Percentiles rank a stretch among this genome's conserved stretches.
Evolutionary conservation across 2,797 vertebrate species (phyloP).

Genomic region (Thamnophis elegans): DNA sequence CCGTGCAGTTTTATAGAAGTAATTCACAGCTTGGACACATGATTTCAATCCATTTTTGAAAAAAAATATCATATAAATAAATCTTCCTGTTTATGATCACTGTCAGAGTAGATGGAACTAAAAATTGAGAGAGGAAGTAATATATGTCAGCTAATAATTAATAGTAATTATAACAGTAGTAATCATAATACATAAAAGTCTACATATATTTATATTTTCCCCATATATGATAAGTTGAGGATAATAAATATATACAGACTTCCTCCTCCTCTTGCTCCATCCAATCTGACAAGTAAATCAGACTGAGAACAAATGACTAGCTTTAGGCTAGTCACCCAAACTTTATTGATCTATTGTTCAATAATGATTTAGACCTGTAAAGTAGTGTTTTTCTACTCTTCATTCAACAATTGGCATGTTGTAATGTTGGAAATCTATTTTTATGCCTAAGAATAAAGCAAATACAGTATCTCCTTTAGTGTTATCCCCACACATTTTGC

Average conservation of each 20-base stretch:
- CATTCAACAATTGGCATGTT: background rate
- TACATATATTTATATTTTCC: background rate
- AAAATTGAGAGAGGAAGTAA: background rate
- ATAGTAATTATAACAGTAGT: background rate
- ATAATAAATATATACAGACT: background rate
- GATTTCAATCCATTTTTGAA: background rate
- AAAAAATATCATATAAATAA: background rate
- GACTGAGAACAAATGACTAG: background rate
- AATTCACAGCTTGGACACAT: background rate
- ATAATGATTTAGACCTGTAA: background rate
- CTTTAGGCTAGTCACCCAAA: background rate
- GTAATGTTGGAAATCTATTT: background rate
- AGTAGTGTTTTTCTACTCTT: background rate
- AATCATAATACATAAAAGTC: background rate
- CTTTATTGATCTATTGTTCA: background rate
- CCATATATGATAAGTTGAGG: background rate
- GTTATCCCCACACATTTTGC: background rate
- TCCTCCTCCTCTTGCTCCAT: background rate
- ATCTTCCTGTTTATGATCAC: background rate
- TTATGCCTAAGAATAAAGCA: fast-evolving
- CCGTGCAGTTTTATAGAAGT: background rate
- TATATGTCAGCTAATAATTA: background rate
- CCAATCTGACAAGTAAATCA: background rate
- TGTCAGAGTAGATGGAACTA: background rate
- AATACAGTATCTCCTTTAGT: background rate